A percentile compares a stretch with the other conserved stretches of the same genome.
Conservation (phyloP, 2,113 vertebrate genomes). For the Larimichthys polyactis region DNA sequence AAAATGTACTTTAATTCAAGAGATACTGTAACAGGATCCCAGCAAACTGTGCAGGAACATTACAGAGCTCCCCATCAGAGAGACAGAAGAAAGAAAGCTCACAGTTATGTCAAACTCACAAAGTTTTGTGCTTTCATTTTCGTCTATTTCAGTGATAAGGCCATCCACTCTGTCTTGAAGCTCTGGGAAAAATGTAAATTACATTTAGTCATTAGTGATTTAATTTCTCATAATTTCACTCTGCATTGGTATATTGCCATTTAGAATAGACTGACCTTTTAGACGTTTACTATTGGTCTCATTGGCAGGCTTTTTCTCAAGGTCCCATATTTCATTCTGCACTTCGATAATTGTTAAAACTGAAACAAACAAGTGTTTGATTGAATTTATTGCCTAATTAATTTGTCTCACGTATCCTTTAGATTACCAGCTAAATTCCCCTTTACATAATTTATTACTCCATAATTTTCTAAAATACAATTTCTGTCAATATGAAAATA, state of each 20-base stretch:
- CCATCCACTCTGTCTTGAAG: constrained; percentile 20
- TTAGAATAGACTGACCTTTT: constrained; percentile 7
- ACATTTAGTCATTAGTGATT: not conserved
- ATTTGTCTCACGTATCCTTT: too few relatives aligned
- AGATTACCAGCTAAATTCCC: too few relatives aligned
- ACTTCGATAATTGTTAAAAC: constrained; percentile 51
- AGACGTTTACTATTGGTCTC: not conserved
- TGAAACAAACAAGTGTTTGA: constrained; percentile 26
- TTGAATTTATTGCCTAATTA: not conserved
- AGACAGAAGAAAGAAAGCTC: too few relatives aligned
- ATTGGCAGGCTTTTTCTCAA: not conserved
- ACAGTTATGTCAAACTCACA: constrained; percentile 42
- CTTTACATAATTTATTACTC: too few relatives aligned
- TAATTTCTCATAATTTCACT: not conserved
- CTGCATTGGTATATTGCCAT: not conserved
- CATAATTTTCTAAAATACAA: too few relatives aligned
- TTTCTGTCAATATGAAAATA: too few relatives aligned
- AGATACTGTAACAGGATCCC: not conserved
- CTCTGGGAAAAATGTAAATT: constrained; percentile 19
- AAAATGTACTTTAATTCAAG: not conserved
- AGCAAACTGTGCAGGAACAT: too few relatives aligned
- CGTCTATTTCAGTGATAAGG: not conserved
- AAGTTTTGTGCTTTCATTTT: constrained; percentile 9
- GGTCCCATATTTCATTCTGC: constrained; percentile 28
- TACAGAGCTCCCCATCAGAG: not conserved